Percentiles rank a stretch among this genome's conserved stretches.
Evolutionary conservation across 2,797 vertebrate species (phyloP).

Genomic region (Glossophaga mutica): DNA sequence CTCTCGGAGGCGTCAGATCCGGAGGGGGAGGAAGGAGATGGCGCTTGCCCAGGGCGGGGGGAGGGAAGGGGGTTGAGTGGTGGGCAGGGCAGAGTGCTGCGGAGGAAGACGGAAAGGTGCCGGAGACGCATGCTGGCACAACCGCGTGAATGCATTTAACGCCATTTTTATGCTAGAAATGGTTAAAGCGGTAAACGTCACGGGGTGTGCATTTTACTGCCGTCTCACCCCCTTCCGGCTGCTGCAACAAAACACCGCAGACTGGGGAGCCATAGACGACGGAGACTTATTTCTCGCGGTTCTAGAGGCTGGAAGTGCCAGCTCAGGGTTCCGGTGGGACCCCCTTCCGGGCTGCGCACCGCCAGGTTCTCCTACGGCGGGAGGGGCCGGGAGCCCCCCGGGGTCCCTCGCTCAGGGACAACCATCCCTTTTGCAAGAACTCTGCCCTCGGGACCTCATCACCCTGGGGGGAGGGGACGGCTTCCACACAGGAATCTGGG

Average conservation of each 20-base stretch:
- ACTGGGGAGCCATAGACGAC: too few species aligned
- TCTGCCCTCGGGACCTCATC: neutral
- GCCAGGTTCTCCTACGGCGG: fast-evolving
- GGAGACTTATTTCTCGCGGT: too few species aligned
- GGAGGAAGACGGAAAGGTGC: neutral
- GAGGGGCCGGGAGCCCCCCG: neutral
- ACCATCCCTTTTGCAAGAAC: neutral
- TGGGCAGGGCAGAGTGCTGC: fast-evolving
- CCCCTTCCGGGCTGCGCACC: neutral
- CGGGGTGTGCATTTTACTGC: fast-evolving
- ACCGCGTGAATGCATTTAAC: fast-evolving
- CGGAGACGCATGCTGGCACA: fast-evolving
- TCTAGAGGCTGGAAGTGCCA: too few species aligned
- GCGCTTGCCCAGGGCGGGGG: fast-evolving
- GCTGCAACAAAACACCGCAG: neutral
- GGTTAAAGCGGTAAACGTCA: neutral
- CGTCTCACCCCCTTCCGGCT: fast-evolving
- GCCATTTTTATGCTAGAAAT: fast-evolving
- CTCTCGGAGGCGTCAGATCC: neutral
- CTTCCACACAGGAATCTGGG: neutral
- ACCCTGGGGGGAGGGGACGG: neutral
- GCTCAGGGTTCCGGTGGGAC: neutral
- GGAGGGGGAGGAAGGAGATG: fast-evolving
- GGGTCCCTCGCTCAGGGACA: neutral
- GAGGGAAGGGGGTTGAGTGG: fast-evolving